Conservation (phyloP, 2,888 invertebrate genomes). For the Vannuccia rotundouncinata region DNA sequence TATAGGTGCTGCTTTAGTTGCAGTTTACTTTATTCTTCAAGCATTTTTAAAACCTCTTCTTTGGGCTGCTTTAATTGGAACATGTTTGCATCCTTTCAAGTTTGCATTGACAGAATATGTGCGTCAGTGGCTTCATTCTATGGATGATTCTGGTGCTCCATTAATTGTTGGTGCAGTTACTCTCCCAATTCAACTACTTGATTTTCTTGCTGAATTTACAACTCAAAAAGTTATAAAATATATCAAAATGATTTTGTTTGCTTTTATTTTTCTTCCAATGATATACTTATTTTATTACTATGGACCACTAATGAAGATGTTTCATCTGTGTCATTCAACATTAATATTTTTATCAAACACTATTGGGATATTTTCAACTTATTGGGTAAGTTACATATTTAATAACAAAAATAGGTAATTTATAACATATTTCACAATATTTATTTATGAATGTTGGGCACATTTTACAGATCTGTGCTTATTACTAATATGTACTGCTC, state of each 20-base stretch:
- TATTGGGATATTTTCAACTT: not conserved
- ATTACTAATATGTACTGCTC: no score
- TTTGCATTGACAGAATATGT: constrained; percentile 69
- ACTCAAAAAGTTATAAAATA: not conserved
- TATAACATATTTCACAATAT: not conserved
- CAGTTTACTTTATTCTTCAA: constrained; percentile 62
- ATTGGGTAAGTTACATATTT: constrained; percentile 17
- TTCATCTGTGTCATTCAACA: not conserved
- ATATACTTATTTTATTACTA: constrained; percentile 20
- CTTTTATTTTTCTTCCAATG: constrained; percentile 24
- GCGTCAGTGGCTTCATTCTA: constrained; percentile 65
- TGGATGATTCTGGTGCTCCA: constrained; percentile 53
- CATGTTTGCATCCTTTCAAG: constrained; percentile 90
- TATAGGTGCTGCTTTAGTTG: constrained; percentile 46
- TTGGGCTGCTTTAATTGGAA: constrained; percentile 94
- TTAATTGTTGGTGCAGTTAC: constrained; percentile 55
- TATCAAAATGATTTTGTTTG: constrained; percentile 2
- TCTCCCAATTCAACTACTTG: constrained; percentile 5
- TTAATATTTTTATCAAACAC: not conserved
- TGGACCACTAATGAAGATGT: not conserved
- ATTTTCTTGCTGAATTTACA: not conserved
- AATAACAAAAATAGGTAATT: not conserved
- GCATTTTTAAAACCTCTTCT: constrained; percentile 86
- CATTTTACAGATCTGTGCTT: no score
- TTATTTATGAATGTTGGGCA: no score